A percentile compares a stretch with the other conserved stretches of the same genome.
Conservation (phyloP, 2,888 invertebrate species). For the Dicycla oo region DNA sequence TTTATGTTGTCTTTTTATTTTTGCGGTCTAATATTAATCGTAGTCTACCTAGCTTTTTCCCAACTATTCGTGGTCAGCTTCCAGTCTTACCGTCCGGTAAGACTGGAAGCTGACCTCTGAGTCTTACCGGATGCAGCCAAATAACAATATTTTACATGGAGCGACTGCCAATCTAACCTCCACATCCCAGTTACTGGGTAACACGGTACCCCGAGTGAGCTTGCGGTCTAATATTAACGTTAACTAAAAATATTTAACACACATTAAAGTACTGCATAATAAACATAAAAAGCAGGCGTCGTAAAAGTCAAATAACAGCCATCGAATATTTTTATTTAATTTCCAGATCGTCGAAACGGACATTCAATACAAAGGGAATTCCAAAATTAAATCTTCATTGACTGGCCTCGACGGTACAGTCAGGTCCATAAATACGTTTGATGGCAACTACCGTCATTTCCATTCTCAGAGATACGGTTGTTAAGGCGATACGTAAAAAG, state of each 20-base stretch:
- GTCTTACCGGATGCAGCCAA: background rate
- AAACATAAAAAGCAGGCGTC: background rate
- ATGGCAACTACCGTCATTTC: slow-evolving; percentile 70
- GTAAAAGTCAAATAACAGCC: slow-evolving; percentile 16
- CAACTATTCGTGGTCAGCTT: background rate
- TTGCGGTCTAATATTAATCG: background rate
- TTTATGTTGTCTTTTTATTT: background rate
- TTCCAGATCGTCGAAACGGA: slow-evolving; percentile 19
- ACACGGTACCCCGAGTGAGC: background rate
- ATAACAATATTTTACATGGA: background rate
- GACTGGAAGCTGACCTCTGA: too few relatives aligned
- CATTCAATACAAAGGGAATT: slow-evolving; percentile 40
- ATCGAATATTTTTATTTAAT: slow-evolving; percentile 46
- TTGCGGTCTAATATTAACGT: background rate
- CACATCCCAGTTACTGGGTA: background rate
- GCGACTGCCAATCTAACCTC: background rate
- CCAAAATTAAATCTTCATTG: slow-evolving; percentile 58
- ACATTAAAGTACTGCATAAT: background rate
- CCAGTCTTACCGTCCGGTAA: background rate
- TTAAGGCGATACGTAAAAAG: too few relatives aligned
- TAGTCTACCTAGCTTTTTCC: background rate
- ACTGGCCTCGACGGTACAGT: slow-evolving; percentile 41
- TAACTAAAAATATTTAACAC: background rate
- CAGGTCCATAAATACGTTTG: slow-evolving; percentile 70
- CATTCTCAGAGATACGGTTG: slow-evolving; percentile 72